phyloP scores from a whole-genome alignment of 2,888 invertebrate species.

The Corbicula japonica region DNA sequence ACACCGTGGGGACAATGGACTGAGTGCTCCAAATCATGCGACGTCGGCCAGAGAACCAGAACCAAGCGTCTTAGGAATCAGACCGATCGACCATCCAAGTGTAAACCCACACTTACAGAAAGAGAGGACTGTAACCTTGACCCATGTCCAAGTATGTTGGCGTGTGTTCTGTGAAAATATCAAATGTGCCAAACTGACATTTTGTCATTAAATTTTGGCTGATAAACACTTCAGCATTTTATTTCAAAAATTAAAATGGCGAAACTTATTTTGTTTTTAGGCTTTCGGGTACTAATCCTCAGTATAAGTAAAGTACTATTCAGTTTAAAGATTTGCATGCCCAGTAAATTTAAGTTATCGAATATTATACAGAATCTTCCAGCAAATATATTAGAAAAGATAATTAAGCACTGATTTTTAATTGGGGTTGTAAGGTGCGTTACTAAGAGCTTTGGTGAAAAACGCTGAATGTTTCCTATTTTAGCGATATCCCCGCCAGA shows the following conservation, averaged over 20 bases:
- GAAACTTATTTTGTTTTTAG: too few relatives aligned
- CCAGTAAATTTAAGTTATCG: too few relatives aligned
- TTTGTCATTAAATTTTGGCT: not conserved
- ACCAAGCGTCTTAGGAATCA: constrained; percentile 36
- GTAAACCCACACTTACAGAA: constrained; percentile 45
- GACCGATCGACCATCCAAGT: constrained; percentile 35
- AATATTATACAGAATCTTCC: too few relatives aligned
- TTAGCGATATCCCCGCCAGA: constrained; percentile 14
- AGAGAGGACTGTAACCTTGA: constrained; percentile 56
- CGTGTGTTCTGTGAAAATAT: not conserved
- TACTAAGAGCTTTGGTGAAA: too few relatives aligned
- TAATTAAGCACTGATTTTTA: too few relatives aligned
- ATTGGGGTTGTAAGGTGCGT: too few relatives aligned
- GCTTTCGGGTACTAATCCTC: too few relatives aligned
- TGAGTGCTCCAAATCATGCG: constrained; percentile 49
- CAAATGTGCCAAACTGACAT: not conserved
- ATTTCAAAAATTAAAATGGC: too few relatives aligned
- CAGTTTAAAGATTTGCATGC: too few relatives aligned
- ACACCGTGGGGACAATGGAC: constrained; percentile 50
- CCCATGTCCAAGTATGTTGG: constrained; percentile 54
- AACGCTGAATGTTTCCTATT: too few relatives aligned
- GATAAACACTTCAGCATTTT: not conserved
- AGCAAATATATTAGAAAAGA: too few relatives aligned
- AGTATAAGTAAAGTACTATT: too few relatives aligned
- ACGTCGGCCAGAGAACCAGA: constrained; percentile 50